A percentile compares a stretch with the other conserved stretches of the same genome.
Conservation (phyloP, 1,140 invertebrate species). For the Thaumetopoea pityocampa region DNA sequence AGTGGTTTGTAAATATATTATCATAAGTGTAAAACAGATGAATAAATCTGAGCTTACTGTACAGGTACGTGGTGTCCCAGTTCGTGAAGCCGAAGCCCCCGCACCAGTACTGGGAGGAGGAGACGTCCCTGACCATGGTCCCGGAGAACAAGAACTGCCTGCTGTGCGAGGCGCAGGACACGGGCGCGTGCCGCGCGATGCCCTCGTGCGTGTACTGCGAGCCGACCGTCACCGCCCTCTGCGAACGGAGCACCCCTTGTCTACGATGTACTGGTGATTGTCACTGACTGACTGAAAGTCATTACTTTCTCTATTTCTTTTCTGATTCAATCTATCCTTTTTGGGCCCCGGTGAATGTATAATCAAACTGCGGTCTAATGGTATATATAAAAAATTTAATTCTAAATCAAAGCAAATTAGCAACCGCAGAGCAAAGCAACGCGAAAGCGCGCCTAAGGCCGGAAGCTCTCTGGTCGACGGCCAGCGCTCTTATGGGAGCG, state of each 20-base stretch:
- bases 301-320: background rate
- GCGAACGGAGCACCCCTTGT: constrained; percentile 57
- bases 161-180: constrained; percentile 59
- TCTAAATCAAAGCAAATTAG: too few relatives aligned
- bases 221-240: constrained; percentile 59
- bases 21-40: too few relatives aligned
- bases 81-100: constrained; percentile 62
- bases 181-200: constrained; percentile 59
- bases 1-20: too few relatives aligned
- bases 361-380: too few relatives aligned
- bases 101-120: constrained; percentile 66
- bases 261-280: constrained; percentile 56
- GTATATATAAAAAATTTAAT: too few relatives aligned
- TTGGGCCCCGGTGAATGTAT: background rate
- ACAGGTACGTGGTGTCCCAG: constrained; percentile 59
- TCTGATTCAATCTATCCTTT: background rate
- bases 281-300: too few relatives aligned
- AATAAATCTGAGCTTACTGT: too few relatives aligned
- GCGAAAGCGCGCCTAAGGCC: too few relatives aligned
- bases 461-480: too few relatives aligned
- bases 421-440: too few relatives aligned
- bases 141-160: constrained; percentile 66
- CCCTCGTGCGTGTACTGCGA: constrained; percentile 66
- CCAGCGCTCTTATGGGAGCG: too few relatives aligned
- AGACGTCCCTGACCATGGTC: constrained; percentile 50